Conservation (phyloP, 2,888 invertebrate species). For the Imbricaverruca yamaguchii region DNA sequence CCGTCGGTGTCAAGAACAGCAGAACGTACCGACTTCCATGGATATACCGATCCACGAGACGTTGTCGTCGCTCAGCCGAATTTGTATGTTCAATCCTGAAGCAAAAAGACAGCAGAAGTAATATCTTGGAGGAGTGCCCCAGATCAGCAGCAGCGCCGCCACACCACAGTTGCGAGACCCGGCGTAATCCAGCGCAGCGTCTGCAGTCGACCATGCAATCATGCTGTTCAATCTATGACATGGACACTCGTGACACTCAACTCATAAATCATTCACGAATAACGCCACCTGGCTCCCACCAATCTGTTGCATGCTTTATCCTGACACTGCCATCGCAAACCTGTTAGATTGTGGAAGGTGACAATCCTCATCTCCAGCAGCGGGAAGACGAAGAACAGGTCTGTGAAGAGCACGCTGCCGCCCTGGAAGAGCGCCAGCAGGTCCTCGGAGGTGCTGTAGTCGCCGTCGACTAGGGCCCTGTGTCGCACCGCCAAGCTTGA, state of each 20-base stretch:
- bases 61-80: neutral
- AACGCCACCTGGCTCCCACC: neutral
- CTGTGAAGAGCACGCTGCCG: neutral
- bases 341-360: neutral
- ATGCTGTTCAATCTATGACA: no score
- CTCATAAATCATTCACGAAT: no score
- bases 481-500: neutral
- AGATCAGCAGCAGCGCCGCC: no score
- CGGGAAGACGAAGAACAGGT: neutral
- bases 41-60: conserved; percentile 1
- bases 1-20: no score
- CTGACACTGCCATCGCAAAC: neutral
- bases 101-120: no score
- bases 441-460: neutral
- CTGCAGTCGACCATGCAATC: no score
- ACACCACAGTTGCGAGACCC: no score
- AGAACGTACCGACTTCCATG: neutral
- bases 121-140: no score
- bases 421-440: conserved; percentile 6
- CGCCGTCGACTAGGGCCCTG: neutral
- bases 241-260: no score
- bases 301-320: neutral
- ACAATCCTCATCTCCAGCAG: neutral
- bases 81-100: neutral
- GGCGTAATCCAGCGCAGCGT: no score